Evolutionary conservation across 2,888 invertebrate species (phyloP), one percentile per base, ranked within the genome.

Genomic region (Apomyelois bistriatella): DNA sequence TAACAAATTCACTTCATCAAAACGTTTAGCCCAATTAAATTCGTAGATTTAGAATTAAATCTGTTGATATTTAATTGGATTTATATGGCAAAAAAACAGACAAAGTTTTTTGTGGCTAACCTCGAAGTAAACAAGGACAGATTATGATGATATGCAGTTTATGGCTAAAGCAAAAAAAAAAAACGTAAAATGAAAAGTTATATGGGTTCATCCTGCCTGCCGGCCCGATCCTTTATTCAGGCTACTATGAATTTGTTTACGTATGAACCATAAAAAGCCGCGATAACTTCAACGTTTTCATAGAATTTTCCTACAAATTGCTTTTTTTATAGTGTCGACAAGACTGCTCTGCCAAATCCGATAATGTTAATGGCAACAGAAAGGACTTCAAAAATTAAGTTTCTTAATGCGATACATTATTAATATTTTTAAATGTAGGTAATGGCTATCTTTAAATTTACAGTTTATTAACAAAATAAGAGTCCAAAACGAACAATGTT

Each of bases 211-310:
- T 22, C 2, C 22, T 22, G 2, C 17, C 30, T 7, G 17, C 35
- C 42, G n/a, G 10, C 30, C 41, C 32, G 32, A 42, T 38, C 35
- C 51, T 51, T 42, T 51, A 51, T 51, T 22, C 36, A 36, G 41
- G 22, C 51, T 17, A 42, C 51, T 42, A 42, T 17, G 16, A 51
- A 51, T 41, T 50, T 51, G 42, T 51, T 51, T 51, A 35, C 42
- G 35, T 51, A 51, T 42, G 42, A 42, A 17, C 35, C 42, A 42
- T 51, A 51, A 51, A 51, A 41, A 8, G 16, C 42, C 35, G n/a
- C 51, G 51, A 51, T 51, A 51, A 51, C 42, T 13, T 50, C 30
- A 13, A 35, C 35, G 16, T 40, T 50, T 49, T 41, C 30, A 41
- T 30, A 40, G 41, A 50, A 50, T 50, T 41, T 50, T 46, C 16